Conservation (phyloP, 2,888 invertebrate genomes). For the Parnassius orleans region DNA sequence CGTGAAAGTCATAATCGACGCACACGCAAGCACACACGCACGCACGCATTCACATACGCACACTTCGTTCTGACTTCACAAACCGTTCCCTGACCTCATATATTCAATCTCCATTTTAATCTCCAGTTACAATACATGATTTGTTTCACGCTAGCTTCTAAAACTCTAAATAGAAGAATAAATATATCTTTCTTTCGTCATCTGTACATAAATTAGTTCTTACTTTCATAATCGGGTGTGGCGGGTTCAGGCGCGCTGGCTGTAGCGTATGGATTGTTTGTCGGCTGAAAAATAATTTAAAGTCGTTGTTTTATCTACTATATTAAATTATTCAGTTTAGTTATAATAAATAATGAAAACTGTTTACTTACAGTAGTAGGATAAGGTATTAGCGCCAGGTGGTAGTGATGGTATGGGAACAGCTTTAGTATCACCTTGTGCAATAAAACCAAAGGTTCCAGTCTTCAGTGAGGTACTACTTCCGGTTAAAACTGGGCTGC, state of each 20-base stretch:
- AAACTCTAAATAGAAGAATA: neutral
- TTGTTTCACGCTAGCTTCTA: neutral
- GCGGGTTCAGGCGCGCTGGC: slow-evolving; percentile 54
- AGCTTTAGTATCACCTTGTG: slow-evolving; percentile 3
- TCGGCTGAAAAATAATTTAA: slow-evolving; percentile 26
- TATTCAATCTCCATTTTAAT: too few species aligned
- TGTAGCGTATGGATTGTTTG: slow-evolving; percentile 43
- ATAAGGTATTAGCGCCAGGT: slow-evolving; percentile 41
- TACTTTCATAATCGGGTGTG: slow-evolving; percentile 41
- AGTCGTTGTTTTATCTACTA: neutral
- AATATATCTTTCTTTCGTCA: neutral
- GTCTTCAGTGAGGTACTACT: slow-evolving; percentile 36
- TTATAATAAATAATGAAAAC: neutral
- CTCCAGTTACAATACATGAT: too few species aligned
- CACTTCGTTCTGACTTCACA: too few species aligned
- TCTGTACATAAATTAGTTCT: neutral
- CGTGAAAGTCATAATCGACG: too few species aligned
- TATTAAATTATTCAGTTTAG: neutral
- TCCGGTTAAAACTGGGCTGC: slow-evolving; percentile 21
- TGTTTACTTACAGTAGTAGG: slow-evolving; percentile 39
- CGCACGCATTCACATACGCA: too few species aligned
- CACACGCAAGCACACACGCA: too few species aligned
- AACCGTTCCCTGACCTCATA: too few species aligned
- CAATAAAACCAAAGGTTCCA: slow-evolving; percentile 44
- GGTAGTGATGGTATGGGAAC: slow-evolving; percentile 44